phyloP scores from a whole-genome alignment of 2,888 invertebrate species.

The Hyposoter dolosus region DNA sequence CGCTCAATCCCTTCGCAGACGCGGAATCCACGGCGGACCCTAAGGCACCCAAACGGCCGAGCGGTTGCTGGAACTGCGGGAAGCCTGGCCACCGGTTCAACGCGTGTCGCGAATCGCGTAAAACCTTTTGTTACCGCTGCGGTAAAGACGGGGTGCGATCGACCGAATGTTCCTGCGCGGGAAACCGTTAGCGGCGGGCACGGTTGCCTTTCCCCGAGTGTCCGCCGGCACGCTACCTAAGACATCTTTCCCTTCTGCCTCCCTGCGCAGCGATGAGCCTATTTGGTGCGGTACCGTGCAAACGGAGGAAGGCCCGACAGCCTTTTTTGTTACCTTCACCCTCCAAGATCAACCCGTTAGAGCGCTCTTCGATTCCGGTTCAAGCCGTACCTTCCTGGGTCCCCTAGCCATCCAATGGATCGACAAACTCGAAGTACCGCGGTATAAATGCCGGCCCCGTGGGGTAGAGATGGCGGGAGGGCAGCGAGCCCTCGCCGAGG shows the following conservation, averaged over 20 bases:
- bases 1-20: background rate
- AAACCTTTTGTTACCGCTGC: constrained; percentile 12
- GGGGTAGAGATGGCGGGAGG: constrained; percentile 28
- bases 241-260: background rate
- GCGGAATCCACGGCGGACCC: background rate
- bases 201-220: accelerated
- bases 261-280: background rate
- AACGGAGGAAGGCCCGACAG: background rate
- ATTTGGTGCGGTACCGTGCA: background rate
- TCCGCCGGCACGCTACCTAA: background rate
- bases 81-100: constrained; percentile 1
- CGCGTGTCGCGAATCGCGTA: background rate
- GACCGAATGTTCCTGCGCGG: background rate
- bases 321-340: constrained; percentile 13
- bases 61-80: constrained; percentile 9
- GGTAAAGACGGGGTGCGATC: background rate
- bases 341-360: background rate
- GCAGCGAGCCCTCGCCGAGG: background rate
- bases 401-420: background rate
- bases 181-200: constrained; percentile 34
- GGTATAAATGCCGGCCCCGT: background rate
- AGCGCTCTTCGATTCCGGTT: constrained; percentile 26
- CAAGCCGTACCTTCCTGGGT: constrained; percentile 19
- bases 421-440: background rate
- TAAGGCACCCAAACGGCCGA: background rate